phyloP scores from a whole-genome alignment of 2,888 invertebrate species.

The Antheraea yamamai region DNA sequence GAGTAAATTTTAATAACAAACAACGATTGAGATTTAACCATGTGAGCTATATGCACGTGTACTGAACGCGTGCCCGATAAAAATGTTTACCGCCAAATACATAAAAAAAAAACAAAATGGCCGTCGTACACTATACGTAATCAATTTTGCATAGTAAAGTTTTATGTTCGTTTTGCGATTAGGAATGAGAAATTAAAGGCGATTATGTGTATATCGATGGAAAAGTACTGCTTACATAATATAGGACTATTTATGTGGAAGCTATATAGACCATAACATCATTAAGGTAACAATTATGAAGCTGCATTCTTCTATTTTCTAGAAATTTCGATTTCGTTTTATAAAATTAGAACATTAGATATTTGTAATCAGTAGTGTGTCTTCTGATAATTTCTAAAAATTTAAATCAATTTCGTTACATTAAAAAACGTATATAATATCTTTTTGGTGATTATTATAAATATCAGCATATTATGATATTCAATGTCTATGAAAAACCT shows the following conservation, averaged over 20 bases:
- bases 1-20: slow-evolving; percentile 4
- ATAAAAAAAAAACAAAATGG: slow-evolving; percentile 26
- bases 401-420: no score
- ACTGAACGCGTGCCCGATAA: slow-evolving; percentile 32
- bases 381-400: no score
- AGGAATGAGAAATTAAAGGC: slow-evolving; percentile 20
- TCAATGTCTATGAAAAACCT: neutral
- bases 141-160: slow-evolving; percentile 10
- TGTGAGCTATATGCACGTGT: slow-evolving; percentile 20
- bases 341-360: neutral
- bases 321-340: neutral
- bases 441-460: no score
- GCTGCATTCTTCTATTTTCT: neutral
- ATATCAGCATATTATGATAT: no score
- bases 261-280: neutral
- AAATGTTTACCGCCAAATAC: slow-evolving; percentile 25
- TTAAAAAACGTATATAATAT: no score
- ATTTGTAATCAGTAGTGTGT: no score
- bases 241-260: neutral
- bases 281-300: neutral
- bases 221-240: neutral
- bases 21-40: slow-evolving; percentile 9
- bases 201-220: neutral
- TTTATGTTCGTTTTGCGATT: slow-evolving; percentile 24
- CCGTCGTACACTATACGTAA: slow-evolving; percentile 13